Percentiles rank a stretch among this genome's conserved stretches.
These are phyloP conservation scores for rat (Rattus norvegicus) DNA, from an alignment of 2,113 vertebrate genomes.

Conservation along the genomic window GRCr8 NC_086034.1:51098001-51098500, in stretches of 20 bases:
- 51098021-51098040: slow-evolving; percentile 11
- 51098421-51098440: neutral
- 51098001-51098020: neutral
- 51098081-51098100: neutral
- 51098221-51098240: neutral
- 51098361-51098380: neutral
- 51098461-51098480: neutral
- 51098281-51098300: neutral
- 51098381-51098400: neutral
- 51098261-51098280: neutral
- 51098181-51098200: neutral
- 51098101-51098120: neutral
- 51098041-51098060: neutral
- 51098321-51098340: neutral
- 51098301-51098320: neutral
- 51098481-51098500: neutral
- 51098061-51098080: neutral
- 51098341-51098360: neutral
- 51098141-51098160: neutral
- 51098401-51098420: neutral
- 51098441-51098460: neutral
- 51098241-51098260: neutral
- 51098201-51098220: neutral
- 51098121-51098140: neutral
- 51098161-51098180: neutral